Evolutionary conservation across 2,797 vertebrate genomes (phyloP).

Genomic region (Tapera naevia): DNA sequence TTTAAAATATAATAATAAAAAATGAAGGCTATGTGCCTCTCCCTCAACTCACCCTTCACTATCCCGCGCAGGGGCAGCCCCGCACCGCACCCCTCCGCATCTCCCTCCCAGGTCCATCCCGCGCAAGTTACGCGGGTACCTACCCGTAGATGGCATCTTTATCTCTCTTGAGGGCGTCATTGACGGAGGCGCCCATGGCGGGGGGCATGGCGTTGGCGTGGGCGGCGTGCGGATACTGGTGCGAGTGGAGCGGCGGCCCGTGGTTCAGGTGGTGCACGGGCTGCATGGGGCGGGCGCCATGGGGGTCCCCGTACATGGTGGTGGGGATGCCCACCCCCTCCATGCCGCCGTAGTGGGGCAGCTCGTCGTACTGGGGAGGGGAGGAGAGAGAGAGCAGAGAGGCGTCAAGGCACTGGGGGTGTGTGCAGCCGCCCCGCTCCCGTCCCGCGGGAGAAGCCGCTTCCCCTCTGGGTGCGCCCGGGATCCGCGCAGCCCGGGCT

Average conservation of each 20-base stretch:
- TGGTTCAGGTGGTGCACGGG: conserved; percentile 97
- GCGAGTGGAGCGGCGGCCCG: conserved; percentile 94
- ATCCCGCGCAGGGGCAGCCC: neutral
- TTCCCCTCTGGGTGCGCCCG: neutral
- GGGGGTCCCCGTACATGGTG: conserved; percentile 98
- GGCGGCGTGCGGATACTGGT: conserved; percentile 96
- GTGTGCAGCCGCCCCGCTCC: neutral
- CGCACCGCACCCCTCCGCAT: no score
- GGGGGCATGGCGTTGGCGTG: conserved; percentile 97
- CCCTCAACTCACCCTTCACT: neutral
- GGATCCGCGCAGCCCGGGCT: neutral
- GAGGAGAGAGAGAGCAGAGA: conserved; percentile 55
- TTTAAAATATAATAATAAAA: neutral
- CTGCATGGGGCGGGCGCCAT: conserved; percentile 96
- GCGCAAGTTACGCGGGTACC: conserved; percentile 57
- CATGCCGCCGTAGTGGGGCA: conserved; percentile 97
- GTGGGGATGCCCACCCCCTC: conserved; percentile 97
- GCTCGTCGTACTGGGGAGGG: conserved; percentile 95
- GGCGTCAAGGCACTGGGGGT: neutral
- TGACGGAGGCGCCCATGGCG: conserved; percentile 98
- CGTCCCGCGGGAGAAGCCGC: neutral
- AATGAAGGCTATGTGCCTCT: neutral
- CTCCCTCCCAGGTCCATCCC: neutral
- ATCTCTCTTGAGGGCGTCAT: conserved; percentile 99
- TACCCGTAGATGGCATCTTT: conserved; percentile 99